Evolutionary conservation across 2,113 vertebrate genomes (phyloP).

Genomic region (Eublepharis macularius): DNA sequence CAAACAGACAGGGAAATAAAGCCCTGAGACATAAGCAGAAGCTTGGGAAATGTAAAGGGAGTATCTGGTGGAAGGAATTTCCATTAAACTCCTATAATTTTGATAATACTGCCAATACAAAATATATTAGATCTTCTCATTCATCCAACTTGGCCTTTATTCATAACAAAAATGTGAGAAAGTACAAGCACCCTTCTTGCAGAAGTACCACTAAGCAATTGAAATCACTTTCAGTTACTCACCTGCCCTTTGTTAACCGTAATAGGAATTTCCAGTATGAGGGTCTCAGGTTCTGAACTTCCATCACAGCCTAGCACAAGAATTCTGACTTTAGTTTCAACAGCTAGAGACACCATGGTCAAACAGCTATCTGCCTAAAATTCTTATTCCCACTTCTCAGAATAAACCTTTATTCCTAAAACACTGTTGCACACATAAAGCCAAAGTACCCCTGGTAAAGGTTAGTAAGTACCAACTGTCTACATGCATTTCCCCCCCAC

Average conservation of each 20-base stretch:
- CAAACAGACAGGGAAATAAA: not conserved
- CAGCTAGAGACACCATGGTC: not conserved
- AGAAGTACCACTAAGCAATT: not conserved
- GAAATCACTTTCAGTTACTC: constrained; percentile 48
- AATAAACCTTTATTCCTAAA: not conserved
- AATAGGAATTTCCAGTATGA: constrained; percentile 98
- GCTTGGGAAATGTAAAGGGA: not conserved
- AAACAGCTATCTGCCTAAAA: constrained; percentile 5
- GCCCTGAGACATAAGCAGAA: not conserved
- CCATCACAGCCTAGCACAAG: constrained; percentile 91
- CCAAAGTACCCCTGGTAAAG: not conserved
- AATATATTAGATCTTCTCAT: not conserved
- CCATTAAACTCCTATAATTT: not conserved
- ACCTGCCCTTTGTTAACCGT: constrained; percentile 95
- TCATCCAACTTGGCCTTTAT: not conserved
- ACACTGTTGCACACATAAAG: not conserved
- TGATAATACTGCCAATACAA: not conserved
- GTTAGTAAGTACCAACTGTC: not conserved
- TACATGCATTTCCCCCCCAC: too few relatives aligned
- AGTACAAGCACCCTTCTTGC: not conserved
- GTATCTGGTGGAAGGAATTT: too few relatives aligned
- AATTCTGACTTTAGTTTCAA: constrained; percentile 27
- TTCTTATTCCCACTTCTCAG: not conserved
- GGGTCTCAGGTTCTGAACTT: constrained; percentile 93
- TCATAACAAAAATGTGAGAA: not conserved